phyloP scores from a whole-genome alignment of 2,113 vertebrate genomes.

The Austrofundulus limnaeus region DNA sequence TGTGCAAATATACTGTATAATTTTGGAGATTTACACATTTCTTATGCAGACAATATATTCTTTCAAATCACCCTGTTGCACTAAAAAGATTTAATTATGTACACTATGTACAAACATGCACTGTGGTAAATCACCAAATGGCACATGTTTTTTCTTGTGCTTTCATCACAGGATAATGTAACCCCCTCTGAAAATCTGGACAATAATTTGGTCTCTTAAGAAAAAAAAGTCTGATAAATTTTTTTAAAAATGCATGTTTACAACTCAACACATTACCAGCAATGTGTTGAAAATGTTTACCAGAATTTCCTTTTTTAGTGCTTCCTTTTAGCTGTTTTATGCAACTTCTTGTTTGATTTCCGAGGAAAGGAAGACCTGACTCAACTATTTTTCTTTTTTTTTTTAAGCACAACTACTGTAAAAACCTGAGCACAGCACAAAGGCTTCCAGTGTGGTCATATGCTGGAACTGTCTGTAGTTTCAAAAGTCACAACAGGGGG shows the following conservation, averaged over 20 bases:
- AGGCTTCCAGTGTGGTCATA: neutral
- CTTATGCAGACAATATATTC: conserved; percentile 35
- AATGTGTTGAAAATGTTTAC: neutral
- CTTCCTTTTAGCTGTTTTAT: neutral
- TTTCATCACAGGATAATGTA: conserved; percentile 60
- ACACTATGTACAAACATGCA: conserved; percentile 74
- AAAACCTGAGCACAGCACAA: neutral
- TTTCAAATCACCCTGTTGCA: conserved; percentile 64
- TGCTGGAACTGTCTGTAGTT: neutral
- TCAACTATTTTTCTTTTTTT: neutral
- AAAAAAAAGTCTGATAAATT: too few relatives aligned
- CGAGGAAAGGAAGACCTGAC: neutral
- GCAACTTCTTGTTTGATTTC: neutral
- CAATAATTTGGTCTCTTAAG: conserved; percentile 16
- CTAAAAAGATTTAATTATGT: conserved; percentile 74
- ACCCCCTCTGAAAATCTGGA: conserved; percentile 57
- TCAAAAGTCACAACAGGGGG: neutral
- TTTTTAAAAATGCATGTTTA: conserved; percentile 16
- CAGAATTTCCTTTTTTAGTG: neutral
- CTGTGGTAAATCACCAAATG: conserved; percentile 52
- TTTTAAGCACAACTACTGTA: neutral
- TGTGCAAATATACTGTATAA: conserved; percentile 61
- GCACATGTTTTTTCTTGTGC: conserved; percentile 74
- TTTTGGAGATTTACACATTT: conserved; percentile 52
- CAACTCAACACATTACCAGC: neutral